Evolutionary conservation across 1,140 invertebrate genomes (phyloP).

Genomic region (Colletes latitarsis): DNA sequence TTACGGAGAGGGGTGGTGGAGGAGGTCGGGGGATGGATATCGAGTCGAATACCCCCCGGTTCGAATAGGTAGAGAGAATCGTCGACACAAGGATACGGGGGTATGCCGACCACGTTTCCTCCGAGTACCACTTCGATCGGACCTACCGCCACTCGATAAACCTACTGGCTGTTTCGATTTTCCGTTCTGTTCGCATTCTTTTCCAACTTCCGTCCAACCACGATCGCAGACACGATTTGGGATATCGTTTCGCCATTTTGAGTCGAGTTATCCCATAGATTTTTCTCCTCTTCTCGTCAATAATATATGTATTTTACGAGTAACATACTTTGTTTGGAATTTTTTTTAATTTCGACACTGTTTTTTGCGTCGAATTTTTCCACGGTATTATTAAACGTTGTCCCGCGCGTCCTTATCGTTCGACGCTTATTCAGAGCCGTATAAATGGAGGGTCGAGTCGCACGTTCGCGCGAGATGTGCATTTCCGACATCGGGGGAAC

Average conservation of each 20-base stretch:
- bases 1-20: too few relatives aligned
- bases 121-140: conserved; percentile 37
- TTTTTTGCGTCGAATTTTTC: too few relatives aligned
- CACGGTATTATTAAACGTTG: neutral
- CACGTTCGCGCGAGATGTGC: neutral
- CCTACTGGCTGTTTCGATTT: conserved; percentile 30
- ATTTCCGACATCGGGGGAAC: conserved; percentile 9
- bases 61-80: neutral
- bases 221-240: neutral
- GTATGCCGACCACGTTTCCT: conserved; percentile 44
- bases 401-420: neutral
- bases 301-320: too few relatives aligned
- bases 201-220: neutral
- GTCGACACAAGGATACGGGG: conserved; percentile 12
- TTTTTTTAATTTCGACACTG: too few relatives aligned
- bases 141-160: conserved; percentile 22
- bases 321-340: too few relatives aligned
- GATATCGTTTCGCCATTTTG: neutral
- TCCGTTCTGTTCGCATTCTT: neutral
- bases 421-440: neutral
- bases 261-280: too few relatives aligned
- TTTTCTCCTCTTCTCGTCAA: too few relatives aligned
- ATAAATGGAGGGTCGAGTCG: neutral
- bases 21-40: neutral
- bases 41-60: conserved; percentile 11